Evolutionary conservation across 2,888 invertebrate genomes (phyloP).

Genomic region (Bugula neritina): DNA sequence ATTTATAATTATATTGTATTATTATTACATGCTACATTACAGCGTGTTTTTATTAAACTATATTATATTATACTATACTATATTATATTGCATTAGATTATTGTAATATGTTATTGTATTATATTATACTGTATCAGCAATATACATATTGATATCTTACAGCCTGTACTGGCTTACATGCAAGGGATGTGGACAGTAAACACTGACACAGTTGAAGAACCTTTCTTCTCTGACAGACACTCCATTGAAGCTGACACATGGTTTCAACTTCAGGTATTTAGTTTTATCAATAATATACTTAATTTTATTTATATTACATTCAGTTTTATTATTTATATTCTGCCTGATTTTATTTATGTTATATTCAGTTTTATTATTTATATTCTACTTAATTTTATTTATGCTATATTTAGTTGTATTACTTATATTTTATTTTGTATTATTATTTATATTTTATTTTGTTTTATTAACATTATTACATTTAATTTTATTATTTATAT

Average conservation of each 20-base stretch:
- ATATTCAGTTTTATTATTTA: not conserved
- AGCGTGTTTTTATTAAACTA: no score
- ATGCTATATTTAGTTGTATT: not conserved
- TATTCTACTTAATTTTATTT: not conserved
- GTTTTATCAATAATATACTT: not conserved
- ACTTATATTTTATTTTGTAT: not conserved
- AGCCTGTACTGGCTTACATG: slow-evolving; percentile 33
- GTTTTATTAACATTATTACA: no score
- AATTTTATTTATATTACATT: not conserved
- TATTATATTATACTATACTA: no score
- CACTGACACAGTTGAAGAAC: slow-evolving; percentile 36
- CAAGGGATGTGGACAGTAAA: slow-evolving; percentile 37
- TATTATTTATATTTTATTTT: not conserved
- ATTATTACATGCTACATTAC: no score
- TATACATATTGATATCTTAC: no score
- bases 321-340: not conserved
- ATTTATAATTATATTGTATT: no score
- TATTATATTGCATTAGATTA: no score
- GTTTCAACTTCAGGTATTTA: slow-evolving; percentile 32
- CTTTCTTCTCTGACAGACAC: slow-evolving; percentile 43
- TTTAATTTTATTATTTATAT: no score
- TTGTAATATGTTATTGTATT: no score
- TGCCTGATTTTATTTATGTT: not conserved
- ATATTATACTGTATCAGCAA: no score
- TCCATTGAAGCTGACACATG: slow-evolving; percentile 37